Evolutionary conservation across 2,797 vertebrate species (phyloP), one percentile per base, ranked within the genome.

Genomic region (Melanogrammus aeglefinus): DNA sequence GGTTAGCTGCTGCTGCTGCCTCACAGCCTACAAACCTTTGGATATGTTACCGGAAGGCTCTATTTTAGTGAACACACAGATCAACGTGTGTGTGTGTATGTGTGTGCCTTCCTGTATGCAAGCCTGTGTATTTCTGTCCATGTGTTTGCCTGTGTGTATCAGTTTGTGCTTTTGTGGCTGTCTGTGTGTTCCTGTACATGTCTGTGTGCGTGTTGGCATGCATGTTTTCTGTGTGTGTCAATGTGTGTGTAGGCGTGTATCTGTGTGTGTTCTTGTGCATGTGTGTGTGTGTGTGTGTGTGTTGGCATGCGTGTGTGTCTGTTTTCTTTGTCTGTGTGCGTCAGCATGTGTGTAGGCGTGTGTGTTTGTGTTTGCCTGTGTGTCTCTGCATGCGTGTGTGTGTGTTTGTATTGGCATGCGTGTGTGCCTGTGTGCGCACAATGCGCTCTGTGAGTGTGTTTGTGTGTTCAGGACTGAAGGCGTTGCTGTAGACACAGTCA

Each of bases 201-300:
- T 51, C 16, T 24, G 21, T 31, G 27, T 74, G 73, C 77, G 57
- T 63, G 57, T 63, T 16, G n/a, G 57, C 14, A 4, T 51, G 47
- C 14, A 4, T 63, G 70, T 72, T 27, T 27, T 63, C 2, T 63
- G 51, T 63, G 57, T 24, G 57, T 8, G 57, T 21, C 57, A 24
- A 63, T 24, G 21, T 21, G 8, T 63, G 21, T 9, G 57, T 63
- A 36, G 4, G 57, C 7, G 51, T 57, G 63, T 66, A n/a, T 66
- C 5, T 66, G n/a, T 66, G 63, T 66, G 63, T 24, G 35, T 36
- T 36, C 35, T 2, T 6, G 16, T 51, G 47, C 18, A 16, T 24
- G 21, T 8, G 57, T 24, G 1, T 74, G 75, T 79, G 51, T 63
- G 35, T 35, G 35, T 35, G 27, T 74, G 75, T 79, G 57, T 63